Conservation (phyloP, 2,888 invertebrate species). For the Sylvicola cinctus region DNA sequence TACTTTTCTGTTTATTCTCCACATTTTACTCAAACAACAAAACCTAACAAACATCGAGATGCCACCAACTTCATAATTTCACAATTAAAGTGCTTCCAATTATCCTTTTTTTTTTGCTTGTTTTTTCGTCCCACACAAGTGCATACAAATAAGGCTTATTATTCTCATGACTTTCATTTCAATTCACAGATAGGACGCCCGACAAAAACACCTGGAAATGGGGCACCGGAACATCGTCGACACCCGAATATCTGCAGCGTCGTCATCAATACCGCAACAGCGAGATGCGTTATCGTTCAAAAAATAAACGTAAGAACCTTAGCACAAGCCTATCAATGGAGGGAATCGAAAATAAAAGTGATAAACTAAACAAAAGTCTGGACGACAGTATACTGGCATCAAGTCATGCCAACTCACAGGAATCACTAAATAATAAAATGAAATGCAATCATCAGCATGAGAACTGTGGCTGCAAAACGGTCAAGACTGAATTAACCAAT, state of each 20-base stretch:
- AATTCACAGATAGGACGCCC: conserved; percentile 19
- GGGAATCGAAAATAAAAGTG: conserved; percentile 1
- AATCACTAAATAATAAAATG: background rate
- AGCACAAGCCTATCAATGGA: conserved; percentile 4
- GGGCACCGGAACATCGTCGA: conserved; percentile 35
- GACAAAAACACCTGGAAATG: conserved; percentile 26
- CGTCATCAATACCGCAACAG: conserved; percentile 53
- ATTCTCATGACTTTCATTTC: background rate
- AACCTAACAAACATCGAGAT: too few species aligned
- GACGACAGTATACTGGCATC: conserved; percentile 18
- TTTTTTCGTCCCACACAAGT: too few species aligned
- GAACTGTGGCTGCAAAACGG: conserved; percentile 5
- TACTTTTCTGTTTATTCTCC: too few species aligned
- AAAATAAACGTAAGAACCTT: conserved; percentile 20
- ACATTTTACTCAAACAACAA: too few species aligned
- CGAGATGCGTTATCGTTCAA: conserved; percentile 23
- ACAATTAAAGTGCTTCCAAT: too few species aligned
- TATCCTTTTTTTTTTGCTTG: too few species aligned
- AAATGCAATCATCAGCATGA: conserved; percentile 4
- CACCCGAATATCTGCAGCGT: conserved; percentile 73
- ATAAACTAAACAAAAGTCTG: conserved; percentile 14
- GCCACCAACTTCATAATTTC: too few species aligned
- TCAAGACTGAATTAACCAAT: conserved; percentile 6
- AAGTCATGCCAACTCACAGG: background rate
- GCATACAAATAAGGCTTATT: too few species aligned